Evolutionary conservation across 2,113 vertebrate genomes (phyloP), one percentile per base, ranked within the genome.

Genomic region (Pachypanchax playfairii): DNA sequence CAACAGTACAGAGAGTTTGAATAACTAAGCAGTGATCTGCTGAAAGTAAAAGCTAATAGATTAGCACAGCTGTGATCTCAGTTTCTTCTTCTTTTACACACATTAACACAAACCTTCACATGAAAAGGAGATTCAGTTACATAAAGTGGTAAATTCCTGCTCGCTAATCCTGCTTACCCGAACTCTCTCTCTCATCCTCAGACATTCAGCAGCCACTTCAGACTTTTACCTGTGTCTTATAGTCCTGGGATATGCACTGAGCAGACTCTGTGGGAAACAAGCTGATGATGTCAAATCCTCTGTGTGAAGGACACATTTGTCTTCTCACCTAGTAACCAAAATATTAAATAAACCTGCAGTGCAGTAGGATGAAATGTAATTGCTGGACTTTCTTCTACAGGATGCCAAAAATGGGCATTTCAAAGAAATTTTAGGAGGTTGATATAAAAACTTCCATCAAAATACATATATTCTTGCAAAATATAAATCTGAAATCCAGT

Each of bases 261-360:
- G 77, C 81, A 70, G 65, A 62, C 28, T 54, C 76, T 65, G 68
- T 74, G 61, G 83, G 76, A 82, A 82, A 83, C 80, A 70, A 75
- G 74, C 71, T 83, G 87, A 89, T 91, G 77, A 77, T 80, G 85
- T 85, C 82, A 84, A 85, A 84, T 89, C 79, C 80, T 79, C 80
- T 68, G 82, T 87, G 86, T 89, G 87, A 91, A 89, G 87, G 85
- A 87, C 80, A 84, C 83, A 88, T 86, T 88, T 86, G 81, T 87
- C 80, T 86, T 82, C 65, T 70, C 82, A 57, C 52, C 54, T 69
- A 69, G 53, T 47, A 73, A 67, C 77, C 49, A 79, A 67, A 46
- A 58, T 65, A 49, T 61, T 73, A 79, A 76, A 76, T 73, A 80
- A 83, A 35, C 67, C 38, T 63, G 24, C 53, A 44, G 50, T 22